Evolutionary conservation across 2,113 vertebrate genomes (phyloP), one percentile per base, ranked within the genome.

Genomic region (Lasiurus cinereus): DNA sequence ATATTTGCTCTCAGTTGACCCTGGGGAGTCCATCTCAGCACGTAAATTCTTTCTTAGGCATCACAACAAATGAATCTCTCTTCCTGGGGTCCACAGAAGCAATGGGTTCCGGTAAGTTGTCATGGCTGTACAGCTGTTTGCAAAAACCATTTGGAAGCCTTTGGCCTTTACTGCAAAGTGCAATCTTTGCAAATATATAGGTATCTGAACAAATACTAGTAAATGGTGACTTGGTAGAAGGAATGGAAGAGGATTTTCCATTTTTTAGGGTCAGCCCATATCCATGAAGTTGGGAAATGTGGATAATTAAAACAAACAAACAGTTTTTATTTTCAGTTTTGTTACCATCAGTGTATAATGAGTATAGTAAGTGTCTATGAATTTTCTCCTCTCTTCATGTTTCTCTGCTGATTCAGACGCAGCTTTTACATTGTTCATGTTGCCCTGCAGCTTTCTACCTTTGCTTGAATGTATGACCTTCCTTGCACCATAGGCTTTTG

Each of bases 231-330:
- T 56, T 2, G 10, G 27, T 11, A 52, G 73, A 50, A 77, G 31
- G 11, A 62, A 62, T 62, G 59, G 52, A 24, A 13, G 36, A 21
- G 16, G 1, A 11, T 69, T 95, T 96, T 87, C 21, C 36, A 10
- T 27, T 22, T 94, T 84, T 64, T 36, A 74, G 29, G 1, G 62
- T 77, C 12, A 76, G 3, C n/a, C 5, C 8, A 39, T 9, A 66
- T 22, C 4, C 19, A 12, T 31, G 14, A 87, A 33, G 0, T 33
- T 88, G 31, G 46, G 50, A 95, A 86, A 10, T 64, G 2, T 52
- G 13, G 21, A 11, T 85, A 36, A 92, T 56, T 76, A 72, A 94
- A 52, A 29, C 59, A 88, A 83, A 70, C 56, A 79, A 86, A 79
- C 0, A 6, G 4, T 1, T 8, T 7, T 50, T n/a, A n/a, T 80